These are phyloP conservation scores for Cephus pulcher DNA, from an alignment of 2,888 invertebrate genomes.

Conservation along the genomic window DNA sequence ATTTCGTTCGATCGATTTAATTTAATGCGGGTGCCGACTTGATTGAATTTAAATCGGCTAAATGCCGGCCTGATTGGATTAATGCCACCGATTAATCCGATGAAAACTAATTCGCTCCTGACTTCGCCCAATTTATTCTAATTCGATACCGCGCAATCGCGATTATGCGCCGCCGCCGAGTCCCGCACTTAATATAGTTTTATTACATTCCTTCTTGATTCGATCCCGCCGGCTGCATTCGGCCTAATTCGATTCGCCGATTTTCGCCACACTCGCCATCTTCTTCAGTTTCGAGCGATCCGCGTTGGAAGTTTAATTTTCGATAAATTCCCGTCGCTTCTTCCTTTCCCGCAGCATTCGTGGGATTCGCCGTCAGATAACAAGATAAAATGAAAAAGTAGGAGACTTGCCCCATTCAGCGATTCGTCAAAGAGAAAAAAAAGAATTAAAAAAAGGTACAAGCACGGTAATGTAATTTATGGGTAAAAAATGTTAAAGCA, in stretches of 20 bases:
- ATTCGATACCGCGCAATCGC: conserved; percentile 38
- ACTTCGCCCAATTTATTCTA: conserved; percentile 51
- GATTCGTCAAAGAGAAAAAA: background rate
- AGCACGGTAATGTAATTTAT: background rate
- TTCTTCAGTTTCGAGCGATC: background rate
- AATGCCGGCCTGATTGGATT: conserved; percentile 57
- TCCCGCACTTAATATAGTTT: background rate
- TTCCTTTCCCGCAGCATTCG: too few species aligned
- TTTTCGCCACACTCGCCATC: background rate
- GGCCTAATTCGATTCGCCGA: background rate
- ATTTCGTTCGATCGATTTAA: conserved; percentile 52
- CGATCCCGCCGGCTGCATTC: background rate
- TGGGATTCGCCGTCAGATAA: too few species aligned
- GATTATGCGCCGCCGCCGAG: background rate
- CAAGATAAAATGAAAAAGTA: background rate
- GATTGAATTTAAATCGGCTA: conserved; percentile 60
- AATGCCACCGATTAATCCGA: conserved; percentile 62
- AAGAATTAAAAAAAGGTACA: background rate
- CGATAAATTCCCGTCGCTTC: background rate
- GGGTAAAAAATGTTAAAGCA: background rate
- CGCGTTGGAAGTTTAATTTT: background rate
- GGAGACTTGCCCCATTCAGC: background rate
- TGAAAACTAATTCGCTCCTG: conserved; percentile 61
- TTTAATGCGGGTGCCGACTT: conserved; percentile 53
- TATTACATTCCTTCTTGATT: background rate